phyloP scores from a whole-genome alignment of 2,797 vertebrate species.

The Danionella dracula region DNA sequence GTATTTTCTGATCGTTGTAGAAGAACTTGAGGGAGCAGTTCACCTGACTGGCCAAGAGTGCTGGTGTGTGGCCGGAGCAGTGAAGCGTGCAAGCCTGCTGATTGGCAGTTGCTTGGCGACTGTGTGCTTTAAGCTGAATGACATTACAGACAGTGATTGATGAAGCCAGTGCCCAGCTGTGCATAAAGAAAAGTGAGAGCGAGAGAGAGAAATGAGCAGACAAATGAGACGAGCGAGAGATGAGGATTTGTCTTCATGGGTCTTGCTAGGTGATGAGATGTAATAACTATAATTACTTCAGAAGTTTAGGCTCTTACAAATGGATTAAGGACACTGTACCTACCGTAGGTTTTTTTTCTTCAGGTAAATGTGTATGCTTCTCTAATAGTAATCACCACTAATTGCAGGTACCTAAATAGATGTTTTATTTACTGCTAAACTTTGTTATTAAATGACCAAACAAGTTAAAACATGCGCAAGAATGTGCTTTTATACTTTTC shows the following conservation, averaged over 20 bases:
- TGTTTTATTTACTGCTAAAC: not conserved
- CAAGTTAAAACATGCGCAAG: not conserved
- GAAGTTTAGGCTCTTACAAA: conserved; percentile 53
- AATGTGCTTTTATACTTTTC: conserved; percentile 4
- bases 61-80: conserved; percentile 46
- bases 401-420: not conserved
- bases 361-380: not conserved
- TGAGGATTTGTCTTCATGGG: not conserved
- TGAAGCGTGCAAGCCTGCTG: conserved; percentile 46
- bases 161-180: conserved; percentile 45
- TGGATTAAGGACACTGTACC: conserved; percentile 2
- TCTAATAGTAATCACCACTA: not conserved
- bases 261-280: conserved; percentile 49
- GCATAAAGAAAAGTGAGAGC: conserved; percentile 10
- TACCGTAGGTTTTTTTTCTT: not conserved
- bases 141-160: conserved; percentile 36
- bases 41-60: conserved; percentile 62
- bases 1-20: conserved; percentile 48
- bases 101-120: conserved; percentile 66
- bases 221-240: not conserved
- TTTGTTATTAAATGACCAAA: not conserved
- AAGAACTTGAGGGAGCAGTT: conserved; percentile 56
- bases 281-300: conserved; percentile 60
- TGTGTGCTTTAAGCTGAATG: conserved; percentile 49
- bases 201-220: not conserved